Conservation (phyloP, 2,888 invertebrate genomes). For the Pyrocoelia pectoralis region DNA sequence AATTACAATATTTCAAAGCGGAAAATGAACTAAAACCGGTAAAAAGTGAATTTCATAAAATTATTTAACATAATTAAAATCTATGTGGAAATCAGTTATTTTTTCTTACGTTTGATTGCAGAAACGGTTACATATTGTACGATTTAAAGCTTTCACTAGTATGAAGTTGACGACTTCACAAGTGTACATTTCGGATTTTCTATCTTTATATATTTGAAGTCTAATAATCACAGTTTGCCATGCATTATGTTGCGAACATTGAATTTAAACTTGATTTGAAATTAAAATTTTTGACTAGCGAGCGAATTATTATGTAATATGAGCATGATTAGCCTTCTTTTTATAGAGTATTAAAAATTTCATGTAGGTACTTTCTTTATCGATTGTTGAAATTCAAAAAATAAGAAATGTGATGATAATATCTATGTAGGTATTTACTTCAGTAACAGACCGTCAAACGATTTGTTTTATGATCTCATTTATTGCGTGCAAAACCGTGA, state of each 20-base stretch:
- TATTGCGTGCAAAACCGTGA: conserved; percentile 1
- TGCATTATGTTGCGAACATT: too few species aligned
- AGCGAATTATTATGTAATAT: too few species aligned
- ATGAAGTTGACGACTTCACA: conserved; percentile 4
- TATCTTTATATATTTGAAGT: background rate
- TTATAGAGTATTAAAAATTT: too few species aligned
- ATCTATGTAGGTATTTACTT: too few species aligned
- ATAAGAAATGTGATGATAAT: too few species aligned
- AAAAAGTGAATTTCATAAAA: conserved; percentile 5
- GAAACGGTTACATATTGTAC: conserved; percentile 6
- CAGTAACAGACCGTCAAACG: too few species aligned
- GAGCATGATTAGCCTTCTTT: too few species aligned
- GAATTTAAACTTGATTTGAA: too few species aligned
- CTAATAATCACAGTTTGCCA: background rate
- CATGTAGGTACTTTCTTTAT: too few species aligned
- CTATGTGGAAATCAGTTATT: background rate
- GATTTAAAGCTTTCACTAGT: conserved; percentile 7
- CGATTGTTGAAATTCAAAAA: too few species aligned
- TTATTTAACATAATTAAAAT: conserved; percentile 3
- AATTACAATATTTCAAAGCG: conserved; percentile 6
- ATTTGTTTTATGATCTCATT: background rate
- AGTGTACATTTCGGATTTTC: conserved; percentile 3
- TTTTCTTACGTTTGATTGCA: conserved; percentile 13
- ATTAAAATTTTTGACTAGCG: too few species aligned
- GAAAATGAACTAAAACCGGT: conserved; percentile 3